phyloP scores from a whole-genome alignment of 2,113 vertebrate genomes.

The Ammospiza nelsoni region DNA sequence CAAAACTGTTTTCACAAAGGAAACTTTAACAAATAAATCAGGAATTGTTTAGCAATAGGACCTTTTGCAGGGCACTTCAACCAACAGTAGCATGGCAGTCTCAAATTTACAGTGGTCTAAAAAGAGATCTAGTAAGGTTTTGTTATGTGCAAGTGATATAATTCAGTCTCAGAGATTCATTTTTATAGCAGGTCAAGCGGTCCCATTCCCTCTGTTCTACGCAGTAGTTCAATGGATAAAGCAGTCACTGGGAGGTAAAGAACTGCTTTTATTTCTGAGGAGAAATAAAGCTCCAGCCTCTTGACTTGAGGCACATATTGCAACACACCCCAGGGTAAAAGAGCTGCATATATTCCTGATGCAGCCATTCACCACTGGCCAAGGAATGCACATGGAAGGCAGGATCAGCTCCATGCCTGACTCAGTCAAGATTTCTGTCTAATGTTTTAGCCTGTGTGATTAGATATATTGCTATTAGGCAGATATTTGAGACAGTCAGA shows the following conservation, averaged over 20 bases:
- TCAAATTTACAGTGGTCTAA: background rate
- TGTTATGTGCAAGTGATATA: background rate
- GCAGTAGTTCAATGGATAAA: background rate
- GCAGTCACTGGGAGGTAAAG: background rate
- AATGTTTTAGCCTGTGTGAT: background rate
- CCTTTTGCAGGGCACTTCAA: background rate
- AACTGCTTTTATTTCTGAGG: background rate
- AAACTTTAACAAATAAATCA: background rate
- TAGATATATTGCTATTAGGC: background rate
- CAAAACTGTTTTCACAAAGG: background rate
- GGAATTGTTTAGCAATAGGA: background rate
- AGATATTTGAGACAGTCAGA: background rate
- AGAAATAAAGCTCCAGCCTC: background rate
- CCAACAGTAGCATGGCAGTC: background rate
- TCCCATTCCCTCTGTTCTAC: background rate
- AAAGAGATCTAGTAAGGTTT: background rate
- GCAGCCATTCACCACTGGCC: accelerated
- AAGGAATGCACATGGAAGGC: background rate
- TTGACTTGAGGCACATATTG: accelerated
- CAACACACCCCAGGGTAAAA: background rate
- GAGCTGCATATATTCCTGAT: accelerated
- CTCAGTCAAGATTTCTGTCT: background rate
- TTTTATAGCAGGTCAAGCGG: background rate
- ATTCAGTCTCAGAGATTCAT: background rate
- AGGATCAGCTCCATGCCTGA: background rate